Base-by-base conservation (phyloP, 2,113 vertebrate species). In the Grantiella picta region DNA sequence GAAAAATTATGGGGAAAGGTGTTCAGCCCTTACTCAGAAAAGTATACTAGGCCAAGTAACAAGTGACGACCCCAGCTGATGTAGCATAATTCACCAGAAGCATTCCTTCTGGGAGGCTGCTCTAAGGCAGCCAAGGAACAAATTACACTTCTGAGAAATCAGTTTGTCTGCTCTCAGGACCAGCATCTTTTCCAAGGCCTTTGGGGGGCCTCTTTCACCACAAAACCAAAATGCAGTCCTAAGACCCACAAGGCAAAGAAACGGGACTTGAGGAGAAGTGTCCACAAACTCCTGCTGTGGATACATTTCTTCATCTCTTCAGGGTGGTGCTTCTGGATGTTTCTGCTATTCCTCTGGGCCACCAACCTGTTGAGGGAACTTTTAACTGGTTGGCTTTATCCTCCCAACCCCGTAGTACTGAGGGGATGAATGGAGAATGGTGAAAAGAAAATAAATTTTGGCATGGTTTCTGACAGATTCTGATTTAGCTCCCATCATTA, bases 391-490 rank as follows among this genome's bases (percentile, higher is more conserved):
- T 88, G 65, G 23, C 36, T 44, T 70, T 31, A 11, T 65, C n/a
- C 20, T 78, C 31, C 21, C 16, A 75, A 8, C 3, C 29, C 7
- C 5, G 38, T 45, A 78, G 36, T 44, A 50, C 20, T 21, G 14
- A 79, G 56, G 8, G 4, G 10, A 35, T 65, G n/a, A 36, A n/a
- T 0, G 1, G 31, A 82, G 9, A 31, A 36, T 3, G 1, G 28
- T 44, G 44, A 69, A 68, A 79, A 53, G 31, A 59, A 72, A 77
- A 9, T 20, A 72, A 50, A 8, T 69, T 87, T 47, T 64, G 38
- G 10, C 11, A 49, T 15, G 7, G 8, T 44, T 87, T 47, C 72
- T 92, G 45, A 24, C 57, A 68, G 24, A 33, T 53, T 81, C 63
- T 64, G 38, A 25, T 72, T 80, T 33, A 49, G 9, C 3, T 77